These are phyloP conservation scores for Anarsia innoxiella DNA, from an alignment of 2,888 invertebrate species.

Conservation along the genomic window DNA sequence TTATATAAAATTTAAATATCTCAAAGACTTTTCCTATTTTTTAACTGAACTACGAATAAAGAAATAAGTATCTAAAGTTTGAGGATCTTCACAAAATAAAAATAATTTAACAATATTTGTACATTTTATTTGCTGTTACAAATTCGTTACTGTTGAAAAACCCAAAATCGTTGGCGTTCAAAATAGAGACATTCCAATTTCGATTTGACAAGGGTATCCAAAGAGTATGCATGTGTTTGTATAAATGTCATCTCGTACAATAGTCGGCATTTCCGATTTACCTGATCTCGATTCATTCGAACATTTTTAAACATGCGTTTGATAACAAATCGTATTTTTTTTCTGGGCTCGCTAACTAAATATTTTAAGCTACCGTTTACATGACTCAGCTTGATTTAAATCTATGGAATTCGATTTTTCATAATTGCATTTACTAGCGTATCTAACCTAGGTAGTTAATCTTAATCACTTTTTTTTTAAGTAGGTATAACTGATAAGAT, in stretches of 20 bases:
- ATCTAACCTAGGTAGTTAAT: too few relatives aligned
- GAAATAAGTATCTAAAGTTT: too few relatives aligned
- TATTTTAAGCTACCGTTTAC: constrained; percentile 29
- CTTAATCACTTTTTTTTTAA: too few relatives aligned
- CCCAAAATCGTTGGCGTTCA: constrained; percentile 24
- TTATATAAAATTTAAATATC: too few relatives aligned
- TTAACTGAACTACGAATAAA: too few relatives aligned
- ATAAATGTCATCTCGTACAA: constrained; percentile 55
- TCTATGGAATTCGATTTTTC: too few relatives aligned
- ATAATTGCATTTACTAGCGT: too few relatives aligned
- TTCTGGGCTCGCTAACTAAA: constrained; percentile 30
- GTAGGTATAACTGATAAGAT: too few relatives aligned
- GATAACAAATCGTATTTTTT: constrained; percentile 46
- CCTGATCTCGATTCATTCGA: constrained; percentile 1
- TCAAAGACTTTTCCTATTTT: too few relatives aligned
- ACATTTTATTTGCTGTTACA: too few relatives aligned
- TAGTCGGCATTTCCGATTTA: constrained; percentile 12
- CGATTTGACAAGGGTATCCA: constrained; percentile 31
- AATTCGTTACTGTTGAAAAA: background rate
- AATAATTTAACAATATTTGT: too few relatives aligned
- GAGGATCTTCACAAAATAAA: too few relatives aligned
- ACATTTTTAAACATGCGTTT: constrained; percentile 43
- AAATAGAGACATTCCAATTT: constrained; percentile 51
- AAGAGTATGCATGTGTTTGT: constrained; percentile 45
- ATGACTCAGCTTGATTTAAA: background rate